These are phyloP conservation scores for Omphaloscelis lunosa DNA, from an alignment of 2,888 invertebrate genomes.

Conservation along the genomic window DNA sequence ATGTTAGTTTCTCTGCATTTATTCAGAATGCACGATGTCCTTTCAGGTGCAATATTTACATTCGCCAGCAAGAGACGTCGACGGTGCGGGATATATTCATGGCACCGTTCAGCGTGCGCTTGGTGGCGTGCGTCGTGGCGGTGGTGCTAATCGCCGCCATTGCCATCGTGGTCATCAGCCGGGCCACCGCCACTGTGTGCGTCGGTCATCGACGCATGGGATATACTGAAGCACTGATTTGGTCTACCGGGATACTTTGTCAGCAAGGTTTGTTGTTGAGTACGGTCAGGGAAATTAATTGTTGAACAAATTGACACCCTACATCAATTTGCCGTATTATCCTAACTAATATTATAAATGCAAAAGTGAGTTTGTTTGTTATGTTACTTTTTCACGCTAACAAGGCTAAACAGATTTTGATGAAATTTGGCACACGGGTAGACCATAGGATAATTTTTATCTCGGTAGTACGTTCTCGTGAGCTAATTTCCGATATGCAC, in stretches of 20 bases:
- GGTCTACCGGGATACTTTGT: conserved; percentile 92
- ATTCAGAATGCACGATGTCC: too few relatives aligned
- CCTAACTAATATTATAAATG: too few relatives aligned
- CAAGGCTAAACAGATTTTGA: too few relatives aligned
- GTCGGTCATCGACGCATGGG: conserved; percentile 77
- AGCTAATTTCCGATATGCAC: too few relatives aligned
- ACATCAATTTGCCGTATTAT: neutral
- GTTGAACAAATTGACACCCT: neutral
- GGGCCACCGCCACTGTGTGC: conserved; percentile 82
- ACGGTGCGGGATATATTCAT: conserved; percentile 92
- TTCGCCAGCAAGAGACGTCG: conserved; percentile 91
- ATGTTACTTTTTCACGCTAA: too few relatives aligned
- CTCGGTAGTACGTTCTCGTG: too few relatives aligned
- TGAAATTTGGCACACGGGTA: too few relatives aligned
- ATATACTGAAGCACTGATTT: conserved; percentile 90
- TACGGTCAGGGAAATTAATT: neutral
- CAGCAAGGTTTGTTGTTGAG: conserved; percentile 89
- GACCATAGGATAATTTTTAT: too few relatives aligned
- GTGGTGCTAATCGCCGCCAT: conserved; percentile 88
- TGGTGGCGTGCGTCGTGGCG: conserved; percentile 89
- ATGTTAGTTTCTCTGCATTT: neutral
- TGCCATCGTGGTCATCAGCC: conserved; percentile 87
- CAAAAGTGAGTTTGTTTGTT: too few relatives aligned
- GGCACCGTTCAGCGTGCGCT: conserved; percentile 90
- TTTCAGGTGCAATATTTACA: conserved; percentile 91